A percentile compares a stretch with the other conserved stretches of the same genome.
phyloP scores from a whole-genome alignment of 2,797 vertebrate genomes.

The Artibeus jamaicensis region DNA sequence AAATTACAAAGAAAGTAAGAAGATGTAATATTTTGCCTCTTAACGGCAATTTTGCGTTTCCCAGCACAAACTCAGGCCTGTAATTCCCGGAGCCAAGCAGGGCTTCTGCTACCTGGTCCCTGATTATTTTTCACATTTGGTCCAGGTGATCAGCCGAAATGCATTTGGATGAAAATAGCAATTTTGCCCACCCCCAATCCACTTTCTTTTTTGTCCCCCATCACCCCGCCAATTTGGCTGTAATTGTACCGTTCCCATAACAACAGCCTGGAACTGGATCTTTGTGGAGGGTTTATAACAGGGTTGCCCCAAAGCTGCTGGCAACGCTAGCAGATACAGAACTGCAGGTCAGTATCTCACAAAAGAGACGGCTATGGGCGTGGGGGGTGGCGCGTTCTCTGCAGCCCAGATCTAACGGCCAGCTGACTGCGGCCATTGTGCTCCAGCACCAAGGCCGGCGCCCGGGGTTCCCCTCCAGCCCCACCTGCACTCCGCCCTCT shows the following conservation, averaged over 20 bases:
- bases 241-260: conserved; percentile 81
- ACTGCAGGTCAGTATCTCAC: not conserved
- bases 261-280: conserved; percentile 76
- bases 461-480: not conserved
- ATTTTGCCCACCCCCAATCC: conserved; percentile 31
- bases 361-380: conserved; percentile 24
- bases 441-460: not conserved
- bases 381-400: not conserved
- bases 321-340: not conserved
- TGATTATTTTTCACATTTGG: conserved; percentile 13
- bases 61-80: not conserved
- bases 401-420: conserved; percentile 28
- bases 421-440: not conserved
- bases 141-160: conserved; percentile 65
- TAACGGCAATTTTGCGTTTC: not conserved
- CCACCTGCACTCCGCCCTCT: not conserved
- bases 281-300: conserved; percentile 35
- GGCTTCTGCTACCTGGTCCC: conserved; percentile 40
- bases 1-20: conserved; percentile 55
- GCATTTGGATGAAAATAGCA: conserved; percentile 59
- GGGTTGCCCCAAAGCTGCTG: conserved; percentile 54
- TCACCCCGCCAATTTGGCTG: conserved; percentile 69
- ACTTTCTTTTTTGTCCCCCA: conserved; percentile 47
- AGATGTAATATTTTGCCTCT: conserved; percentile 48
- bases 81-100: not conserved